A percentile compares a stretch with the other conserved stretches of the same genome.
These are phyloP conservation scores for Petrolisthes cinctipes DNA, from an alignment of 2,888 invertebrate genomes.

Conservation along the genomic window DNA sequence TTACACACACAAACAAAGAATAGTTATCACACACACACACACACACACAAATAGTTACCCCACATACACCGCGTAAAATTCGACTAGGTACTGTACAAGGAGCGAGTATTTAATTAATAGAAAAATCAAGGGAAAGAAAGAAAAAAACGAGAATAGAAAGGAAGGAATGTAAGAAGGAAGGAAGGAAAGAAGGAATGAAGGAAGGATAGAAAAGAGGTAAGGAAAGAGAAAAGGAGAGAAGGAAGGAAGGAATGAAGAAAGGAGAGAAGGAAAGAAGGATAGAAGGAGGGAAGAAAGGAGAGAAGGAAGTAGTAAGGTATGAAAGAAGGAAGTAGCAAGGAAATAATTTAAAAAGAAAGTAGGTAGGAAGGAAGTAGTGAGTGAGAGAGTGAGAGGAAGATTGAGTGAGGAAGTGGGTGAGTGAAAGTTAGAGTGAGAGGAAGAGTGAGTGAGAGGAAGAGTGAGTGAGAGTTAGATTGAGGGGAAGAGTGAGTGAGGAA, in stretches of 20 bases:
- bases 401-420: background rate
- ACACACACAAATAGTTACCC: slow-evolving; percentile 2
- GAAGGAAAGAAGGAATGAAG: background rate
- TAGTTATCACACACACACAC: background rate
- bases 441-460: background rate
- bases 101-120: background rate
- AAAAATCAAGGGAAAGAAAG: background rate
- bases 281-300: background rate
- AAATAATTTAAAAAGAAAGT: background rate
- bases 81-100: background rate
- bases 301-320: slow-evolving; percentile 9
- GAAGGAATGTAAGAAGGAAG: slow-evolving; percentile 6
- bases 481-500: background rate
- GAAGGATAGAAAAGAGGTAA: background rate
- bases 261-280: slow-evolving; percentile 11
- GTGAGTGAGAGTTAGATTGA: background rate
- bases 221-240: background rate
- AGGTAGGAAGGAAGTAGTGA: background rate
- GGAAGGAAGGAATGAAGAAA: slow-evolving; percentile 15
- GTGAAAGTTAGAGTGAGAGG: background rate
- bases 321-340: background rate
- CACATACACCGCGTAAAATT: background rate
- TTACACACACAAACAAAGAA: no score
- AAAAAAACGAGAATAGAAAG: background rate
- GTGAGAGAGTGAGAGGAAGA: background rate